These are phyloP conservation scores for Molossus molossus DNA, from an alignment of 2,797 vertebrate species.

Conservation along the genomic window DNA sequence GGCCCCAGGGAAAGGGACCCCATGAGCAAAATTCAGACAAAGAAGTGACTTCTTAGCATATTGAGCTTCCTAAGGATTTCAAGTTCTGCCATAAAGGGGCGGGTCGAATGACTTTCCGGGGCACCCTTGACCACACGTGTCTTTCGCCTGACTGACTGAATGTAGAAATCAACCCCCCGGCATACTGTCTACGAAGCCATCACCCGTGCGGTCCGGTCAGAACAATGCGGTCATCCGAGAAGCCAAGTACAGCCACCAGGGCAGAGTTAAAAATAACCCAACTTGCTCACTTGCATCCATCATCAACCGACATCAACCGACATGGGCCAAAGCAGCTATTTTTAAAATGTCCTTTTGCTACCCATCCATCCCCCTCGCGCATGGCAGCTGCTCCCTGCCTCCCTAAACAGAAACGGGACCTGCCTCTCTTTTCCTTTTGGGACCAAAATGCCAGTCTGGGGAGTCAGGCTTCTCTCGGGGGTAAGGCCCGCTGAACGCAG, in stretches of 20 bases:
- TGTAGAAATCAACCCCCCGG: background rate
- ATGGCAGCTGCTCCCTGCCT: background rate
- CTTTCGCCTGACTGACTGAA: background rate
- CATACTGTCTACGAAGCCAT: accelerated
- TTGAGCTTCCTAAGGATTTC: background rate
- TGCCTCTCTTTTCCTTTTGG: background rate
- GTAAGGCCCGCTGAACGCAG: background rate
- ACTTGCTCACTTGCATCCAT: background rate
- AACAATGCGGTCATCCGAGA: background rate
- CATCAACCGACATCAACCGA: accelerated
- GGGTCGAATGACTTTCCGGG: background rate
- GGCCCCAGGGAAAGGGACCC: background rate
- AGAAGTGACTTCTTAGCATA: background rate
- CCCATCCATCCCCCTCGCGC: too few species aligned
- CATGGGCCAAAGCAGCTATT: background rate
- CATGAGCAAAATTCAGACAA: background rate
- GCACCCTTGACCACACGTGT: accelerated
- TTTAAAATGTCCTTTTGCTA: background rate
- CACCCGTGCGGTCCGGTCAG: accelerated
- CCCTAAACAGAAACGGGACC: background rate
- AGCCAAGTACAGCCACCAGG: background rate
- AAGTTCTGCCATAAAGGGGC: background rate
- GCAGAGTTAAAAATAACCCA: background rate
- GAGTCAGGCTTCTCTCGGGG: background rate
- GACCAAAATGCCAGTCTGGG: background rate